Conservation (phyloP, 1,140 invertebrate genomes). For the Tribolium castaneum region DNA sequence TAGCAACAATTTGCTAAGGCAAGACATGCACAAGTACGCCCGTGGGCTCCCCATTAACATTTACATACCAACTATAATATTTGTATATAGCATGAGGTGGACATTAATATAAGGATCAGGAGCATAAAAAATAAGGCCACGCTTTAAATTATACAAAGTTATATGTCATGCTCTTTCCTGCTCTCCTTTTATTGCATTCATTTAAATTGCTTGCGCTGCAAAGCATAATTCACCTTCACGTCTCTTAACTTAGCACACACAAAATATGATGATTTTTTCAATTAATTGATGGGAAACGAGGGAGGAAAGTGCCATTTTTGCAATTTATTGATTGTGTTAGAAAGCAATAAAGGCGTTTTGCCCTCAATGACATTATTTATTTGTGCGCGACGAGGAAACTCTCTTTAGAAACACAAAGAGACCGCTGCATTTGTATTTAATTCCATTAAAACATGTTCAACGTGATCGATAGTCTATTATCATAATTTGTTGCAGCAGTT, state of each 20-base stretch:
- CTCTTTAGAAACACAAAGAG: slow-evolving; percentile 36
- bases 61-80: slow-evolving; percentile 40
- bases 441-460: slow-evolving; percentile 28
- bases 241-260: neutral
- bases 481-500: slow-evolving; percentile 30
- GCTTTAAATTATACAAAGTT: slow-evolving; percentile 31
- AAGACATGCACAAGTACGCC: slow-evolving; percentile 39
- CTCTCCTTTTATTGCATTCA: slow-evolving; percentile 32
- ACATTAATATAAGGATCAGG: slow-evolving; percentile 38
- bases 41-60: slow-evolving; percentile 41
- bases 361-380: slow-evolving; percentile 10
- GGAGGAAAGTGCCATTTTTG: neutral
- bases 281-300: neutral
- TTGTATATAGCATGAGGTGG: slow-evolving; percentile 37
- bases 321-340: neutral
- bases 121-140: slow-evolving; percentile 34
- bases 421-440: slow-evolving; percentile 32
- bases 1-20: slow-evolving; percentile 43
- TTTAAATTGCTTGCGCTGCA: slow-evolving; percentile 21
- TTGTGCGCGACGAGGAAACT: neutral
- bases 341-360: neutral
- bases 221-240: slow-evolving; percentile 5
- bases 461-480: slow-evolving; percentile 24
- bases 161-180: slow-evolving; percentile 26
- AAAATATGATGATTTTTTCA: neutral